A percentile compares a stretch with the other conserved stretches of the same genome.
Conservation (phyloP, 2,113 vertebrate genomes). For the Pithys albifrons region DNA sequence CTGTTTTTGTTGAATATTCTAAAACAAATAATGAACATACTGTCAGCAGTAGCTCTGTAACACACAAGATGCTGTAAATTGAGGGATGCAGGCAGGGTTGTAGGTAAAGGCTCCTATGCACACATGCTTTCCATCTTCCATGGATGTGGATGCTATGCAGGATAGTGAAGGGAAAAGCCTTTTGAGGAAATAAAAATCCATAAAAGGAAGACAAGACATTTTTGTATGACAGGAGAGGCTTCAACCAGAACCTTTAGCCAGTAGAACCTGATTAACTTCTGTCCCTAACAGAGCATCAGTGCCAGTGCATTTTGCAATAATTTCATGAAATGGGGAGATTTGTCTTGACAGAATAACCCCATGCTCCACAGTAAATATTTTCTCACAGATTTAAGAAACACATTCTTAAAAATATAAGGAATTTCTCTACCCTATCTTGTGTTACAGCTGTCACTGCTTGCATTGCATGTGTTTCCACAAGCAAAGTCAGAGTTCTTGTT, state of each 20-base stretch:
- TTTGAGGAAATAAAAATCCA: background rate
- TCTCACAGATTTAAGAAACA: background rate
- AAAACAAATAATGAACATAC: background rate
- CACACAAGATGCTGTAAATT: background rate
- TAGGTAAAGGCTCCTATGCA: fast-evolving
- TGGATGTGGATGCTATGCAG: background rate
- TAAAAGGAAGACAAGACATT: background rate
- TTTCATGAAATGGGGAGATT: background rate
- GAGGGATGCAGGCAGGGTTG: background rate
- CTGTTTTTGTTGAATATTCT: background rate
- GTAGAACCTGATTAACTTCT: background rate
- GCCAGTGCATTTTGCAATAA: background rate
- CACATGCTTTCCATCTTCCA: background rate
- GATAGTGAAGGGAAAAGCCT: background rate
- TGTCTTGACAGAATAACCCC: background rate
- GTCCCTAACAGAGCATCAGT: background rate
- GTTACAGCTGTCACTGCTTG: background rate
- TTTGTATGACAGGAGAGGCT: background rate
- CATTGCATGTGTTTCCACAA: background rate
- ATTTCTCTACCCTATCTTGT: background rate
- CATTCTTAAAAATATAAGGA: background rate
- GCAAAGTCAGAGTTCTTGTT: background rate
- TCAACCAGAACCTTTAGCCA: background rate
- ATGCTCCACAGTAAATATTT: background rate
- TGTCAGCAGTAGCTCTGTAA: background rate